Evolutionary conservation across 2,113 vertebrate genomes (phyloP).

Genomic region (Sceloporus tristichus): DNA sequence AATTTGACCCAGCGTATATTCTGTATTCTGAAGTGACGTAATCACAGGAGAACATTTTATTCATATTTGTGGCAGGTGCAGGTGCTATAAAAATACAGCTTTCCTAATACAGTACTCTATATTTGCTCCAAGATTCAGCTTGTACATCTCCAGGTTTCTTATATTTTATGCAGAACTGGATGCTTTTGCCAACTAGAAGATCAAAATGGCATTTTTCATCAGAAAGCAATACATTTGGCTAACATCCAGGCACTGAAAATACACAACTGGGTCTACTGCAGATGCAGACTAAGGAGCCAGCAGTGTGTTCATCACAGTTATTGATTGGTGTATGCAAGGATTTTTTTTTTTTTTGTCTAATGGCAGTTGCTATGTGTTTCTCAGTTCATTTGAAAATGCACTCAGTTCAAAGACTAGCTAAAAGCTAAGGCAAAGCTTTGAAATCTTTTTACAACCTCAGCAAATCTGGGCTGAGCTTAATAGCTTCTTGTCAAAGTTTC

Average conservation of each 20-base stretch:
- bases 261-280: not conserved
- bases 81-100: not conserved
- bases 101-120: not conserved
- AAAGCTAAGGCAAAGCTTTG: conserved; percentile 17
- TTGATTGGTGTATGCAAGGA: not conserved
- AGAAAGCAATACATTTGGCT: conserved; percentile 3
- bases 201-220: not conserved
- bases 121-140: not conserved
- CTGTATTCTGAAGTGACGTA: not conserved
- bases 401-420: conserved; percentile 13
- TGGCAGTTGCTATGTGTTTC: not conserved
- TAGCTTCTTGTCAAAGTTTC: conserved; percentile 39
- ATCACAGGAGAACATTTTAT: not conserved
- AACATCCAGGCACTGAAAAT: not conserved
- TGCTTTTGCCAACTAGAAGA: not conserved
- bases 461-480: not conserved
- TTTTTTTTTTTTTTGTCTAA: not conserved
- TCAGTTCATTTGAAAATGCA: conserved; percentile 7
- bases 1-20: not conserved
- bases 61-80: not conserved
- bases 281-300: not conserved
- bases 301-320: not conserved
- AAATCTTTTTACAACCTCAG: not conserved
- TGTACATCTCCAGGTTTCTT: not conserved
- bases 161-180: not conserved